Evolutionary conservation across 1,140 invertebrate species (phyloP).

Genomic region (Meloidogyne hapla): DNA sequence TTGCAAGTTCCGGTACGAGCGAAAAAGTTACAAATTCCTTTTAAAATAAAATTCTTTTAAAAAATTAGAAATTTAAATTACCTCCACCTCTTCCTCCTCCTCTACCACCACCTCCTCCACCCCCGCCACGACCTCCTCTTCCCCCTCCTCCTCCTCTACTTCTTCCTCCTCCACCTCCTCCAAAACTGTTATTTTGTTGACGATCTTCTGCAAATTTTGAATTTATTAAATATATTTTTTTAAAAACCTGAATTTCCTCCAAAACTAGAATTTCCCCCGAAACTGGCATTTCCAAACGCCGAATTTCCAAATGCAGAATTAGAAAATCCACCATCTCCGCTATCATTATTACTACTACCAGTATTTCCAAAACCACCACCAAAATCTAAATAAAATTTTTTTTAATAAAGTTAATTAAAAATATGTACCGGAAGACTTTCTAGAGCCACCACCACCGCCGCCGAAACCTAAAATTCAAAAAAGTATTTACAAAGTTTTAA

Average conservation of each 20-base stretch:
- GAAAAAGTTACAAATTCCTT: neutral
- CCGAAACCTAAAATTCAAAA: constrained; percentile 13
- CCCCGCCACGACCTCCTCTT: neutral
- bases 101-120: neutral
- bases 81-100: neutral
- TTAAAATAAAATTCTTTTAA: neutral
- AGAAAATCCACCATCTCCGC: neutral
- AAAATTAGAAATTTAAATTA: neutral
- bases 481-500: neutral
- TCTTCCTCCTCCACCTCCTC: neutral
- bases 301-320: constrained; percentile 22
- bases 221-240: neutral
- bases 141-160: constrained; percentile 6
- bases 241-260: neutral
- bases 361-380: neutral
- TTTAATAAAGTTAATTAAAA: neutral
- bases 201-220: neutral
- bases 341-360: neutral
- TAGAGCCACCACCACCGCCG: neutral
- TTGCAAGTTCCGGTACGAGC: neutral
- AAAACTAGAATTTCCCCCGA: constrained; percentile 3
- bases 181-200: neutral
- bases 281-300: too few species aligned
- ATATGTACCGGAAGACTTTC: constrained; percentile 4
- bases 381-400: neutral